A percentile compares a stretch with the other conserved stretches of the same genome.
Conservation (phyloP, 2,888 invertebrate genomes). For the Morinoia aosen region DNA sequence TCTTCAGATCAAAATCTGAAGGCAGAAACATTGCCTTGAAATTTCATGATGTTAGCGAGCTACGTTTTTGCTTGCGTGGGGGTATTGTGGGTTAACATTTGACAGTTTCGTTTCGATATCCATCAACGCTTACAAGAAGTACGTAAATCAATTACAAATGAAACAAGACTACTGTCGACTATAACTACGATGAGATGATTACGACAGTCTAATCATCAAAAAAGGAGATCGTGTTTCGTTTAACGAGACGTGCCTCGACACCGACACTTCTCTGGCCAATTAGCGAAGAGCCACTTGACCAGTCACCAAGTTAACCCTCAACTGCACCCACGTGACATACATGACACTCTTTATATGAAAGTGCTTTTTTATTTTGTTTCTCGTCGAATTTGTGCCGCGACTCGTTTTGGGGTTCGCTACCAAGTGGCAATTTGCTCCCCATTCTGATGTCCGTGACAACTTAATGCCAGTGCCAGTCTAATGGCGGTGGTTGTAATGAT, state of each 20-base stretch:
- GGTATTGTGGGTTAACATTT: background rate
- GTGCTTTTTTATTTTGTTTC: too few relatives aligned
- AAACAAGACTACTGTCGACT: background rate
- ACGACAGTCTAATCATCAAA: background rate
- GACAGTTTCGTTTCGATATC: background rate
- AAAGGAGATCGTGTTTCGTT: background rate
- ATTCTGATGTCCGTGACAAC: too few relatives aligned
- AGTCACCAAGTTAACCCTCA: background rate
- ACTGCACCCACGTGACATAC: too few relatives aligned
- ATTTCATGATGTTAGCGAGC: background rate
- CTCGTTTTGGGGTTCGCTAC: too few relatives aligned
- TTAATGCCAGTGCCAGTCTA: too few relatives aligned
- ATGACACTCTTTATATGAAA: too few relatives aligned
- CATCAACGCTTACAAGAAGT: background rate
- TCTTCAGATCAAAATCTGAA: background rate
- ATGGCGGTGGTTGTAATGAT: too few relatives aligned
- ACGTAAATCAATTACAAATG: background rate
- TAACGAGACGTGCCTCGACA: background rate
- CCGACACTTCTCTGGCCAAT: background rate
- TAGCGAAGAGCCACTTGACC: background rate
- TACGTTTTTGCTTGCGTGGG: background rate
- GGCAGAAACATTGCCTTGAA: background rate
- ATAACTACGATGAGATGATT: background rate
- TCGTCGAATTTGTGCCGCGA: too few relatives aligned
- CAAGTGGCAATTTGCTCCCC: too few relatives aligned